A percentile compares a stretch with the other conserved stretches of the same genome.
phyloP scores from a whole-genome alignment of 1,140 invertebrate genomes.

The Schlechtendalia chinensis region DNA sequence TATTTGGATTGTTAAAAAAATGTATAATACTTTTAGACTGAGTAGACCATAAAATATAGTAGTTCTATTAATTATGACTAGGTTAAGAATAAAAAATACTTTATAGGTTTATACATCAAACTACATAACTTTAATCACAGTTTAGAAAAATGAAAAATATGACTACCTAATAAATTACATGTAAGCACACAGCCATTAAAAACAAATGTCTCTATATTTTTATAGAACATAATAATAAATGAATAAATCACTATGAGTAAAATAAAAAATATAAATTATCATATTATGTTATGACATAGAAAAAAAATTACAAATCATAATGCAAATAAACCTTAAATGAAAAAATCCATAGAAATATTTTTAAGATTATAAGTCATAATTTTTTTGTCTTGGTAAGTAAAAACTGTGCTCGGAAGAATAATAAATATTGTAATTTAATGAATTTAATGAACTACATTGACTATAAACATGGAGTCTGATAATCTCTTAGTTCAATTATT shows the following conservation, averaged over 20 bases:
- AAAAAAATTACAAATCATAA: constrained; percentile 4
- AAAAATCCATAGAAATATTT: background rate
- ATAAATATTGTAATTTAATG: background rate
- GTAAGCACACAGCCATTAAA: constrained; percentile 37
- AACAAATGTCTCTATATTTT: background rate
- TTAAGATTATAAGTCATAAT: background rate
- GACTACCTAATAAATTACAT: constrained; percentile 8
- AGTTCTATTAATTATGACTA: constrained; percentile 3
- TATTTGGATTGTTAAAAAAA: too few relatives aligned
- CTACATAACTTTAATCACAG: background rate
- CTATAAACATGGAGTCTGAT: constrained; percentile 22
- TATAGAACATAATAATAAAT: background rate
- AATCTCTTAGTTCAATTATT: constrained; percentile 27
- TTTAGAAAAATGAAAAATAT: constrained; percentile 13
- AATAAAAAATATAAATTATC: too few relatives aligned
- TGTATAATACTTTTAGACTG: background rate
- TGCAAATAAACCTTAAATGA: background rate
- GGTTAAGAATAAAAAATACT: constrained; percentile 20
- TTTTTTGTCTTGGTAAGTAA: background rate
- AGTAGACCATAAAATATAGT: background rate
- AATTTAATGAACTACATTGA: background rate
- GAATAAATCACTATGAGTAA: background rate
- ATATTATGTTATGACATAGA: constrained; percentile 1
- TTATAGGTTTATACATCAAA: background rate
- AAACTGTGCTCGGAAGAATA: constrained; percentile 29